Base-by-base conservation (phyloP, 2,113 vertebrate species). In the Nothobranchius kuhntae region DNA sequence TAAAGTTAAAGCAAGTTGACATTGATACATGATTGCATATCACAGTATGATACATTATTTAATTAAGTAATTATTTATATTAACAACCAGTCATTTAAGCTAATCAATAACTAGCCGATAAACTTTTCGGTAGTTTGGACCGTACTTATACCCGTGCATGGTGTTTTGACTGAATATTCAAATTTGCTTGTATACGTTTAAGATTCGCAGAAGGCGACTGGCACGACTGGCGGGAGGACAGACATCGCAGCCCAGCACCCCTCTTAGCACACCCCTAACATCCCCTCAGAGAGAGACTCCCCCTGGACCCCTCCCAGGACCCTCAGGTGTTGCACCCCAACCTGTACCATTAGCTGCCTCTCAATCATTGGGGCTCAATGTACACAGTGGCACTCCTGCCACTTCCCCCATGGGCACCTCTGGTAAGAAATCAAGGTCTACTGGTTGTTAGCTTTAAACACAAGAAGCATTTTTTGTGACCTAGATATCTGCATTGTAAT, bases 241-340 rank as follows among this genome's bases (percentile, higher is more conserved):
- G 58, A 95, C 95, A 1, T 99, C 98, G 9, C 98, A 98, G 84
- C 98, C 98, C 13, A 90, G 86, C 36, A 99, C 97, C 0, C 97
- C 97, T 0, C 95, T 98, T 65, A 94, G 92, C 82, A 94, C 93
- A 57, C 93, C 93, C 44, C 91, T 99, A 61, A 98, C 98, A 0
- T 98, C 98, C 60, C 98, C 98, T 14, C 98, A 99, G 91, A 93
- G 98, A 86, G 98, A 99, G 89, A 99, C 93, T 70, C 96, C 96
- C 0, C 96, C 96, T 0, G 96, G 96, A 73, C 95, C 96, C 57
- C 93, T 97, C 6, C 91, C 93, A 48, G 93, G 93, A 17, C 93
- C 95, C 3, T 89, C 96, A 26, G 93, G 93, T 68, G 91, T 92
- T 0, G 84, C 89, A 61, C 90, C 90, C 38, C 93, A 91, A 68